Conservation (phyloP, 53 echinoderm and acorn worm genomes). For the Pentamera pediparva region DNA sequence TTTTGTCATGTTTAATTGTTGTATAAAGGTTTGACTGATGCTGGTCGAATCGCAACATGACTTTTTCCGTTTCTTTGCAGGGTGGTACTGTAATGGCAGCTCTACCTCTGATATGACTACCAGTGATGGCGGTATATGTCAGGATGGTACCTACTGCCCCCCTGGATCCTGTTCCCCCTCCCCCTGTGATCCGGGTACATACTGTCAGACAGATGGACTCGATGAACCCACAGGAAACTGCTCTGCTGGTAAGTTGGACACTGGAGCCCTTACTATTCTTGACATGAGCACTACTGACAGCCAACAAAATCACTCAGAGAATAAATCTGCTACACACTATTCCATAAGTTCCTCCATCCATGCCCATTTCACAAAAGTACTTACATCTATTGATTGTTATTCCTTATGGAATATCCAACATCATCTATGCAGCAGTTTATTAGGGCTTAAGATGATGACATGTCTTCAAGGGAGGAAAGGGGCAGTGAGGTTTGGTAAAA, state of each 20-base stretch:
- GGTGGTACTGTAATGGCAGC: constrained; percentile 89
- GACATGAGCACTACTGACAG: not conserved
- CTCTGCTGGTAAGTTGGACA: constrained; percentile 44
- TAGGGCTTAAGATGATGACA: too few relatives aligned
- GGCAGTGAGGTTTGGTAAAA: too few relatives aligned
- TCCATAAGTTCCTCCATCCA: too few relatives aligned
- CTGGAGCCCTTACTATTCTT: not conserved
- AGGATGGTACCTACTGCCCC: constrained; percentile 85
- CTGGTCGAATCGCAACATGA: too few relatives aligned
- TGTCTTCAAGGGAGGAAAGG: too few relatives aligned
- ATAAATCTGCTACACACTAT: too few relatives aligned
- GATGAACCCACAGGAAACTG: constrained; percentile 82
- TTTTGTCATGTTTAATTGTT: too few relatives aligned
- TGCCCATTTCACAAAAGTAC: too few relatives aligned
- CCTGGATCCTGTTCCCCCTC: constrained; percentile 58
- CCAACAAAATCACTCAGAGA: not conserved
- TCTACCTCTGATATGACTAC: constrained; percentile 50
- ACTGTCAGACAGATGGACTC: constrained; percentile 66
- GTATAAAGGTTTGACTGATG: too few relatives aligned
- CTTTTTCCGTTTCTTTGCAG: constrained; percentile 22
- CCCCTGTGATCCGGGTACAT: constrained; percentile 76
- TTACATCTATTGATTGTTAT: too few relatives aligned
- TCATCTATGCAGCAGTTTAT: too few relatives aligned
- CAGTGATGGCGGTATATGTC: constrained; percentile 75
- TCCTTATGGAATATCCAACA: too few relatives aligned